Evolutionary conservation across 2,797 vertebrate genomes (phyloP).

Genomic region (Ctenosaura bakeri): DNA sequence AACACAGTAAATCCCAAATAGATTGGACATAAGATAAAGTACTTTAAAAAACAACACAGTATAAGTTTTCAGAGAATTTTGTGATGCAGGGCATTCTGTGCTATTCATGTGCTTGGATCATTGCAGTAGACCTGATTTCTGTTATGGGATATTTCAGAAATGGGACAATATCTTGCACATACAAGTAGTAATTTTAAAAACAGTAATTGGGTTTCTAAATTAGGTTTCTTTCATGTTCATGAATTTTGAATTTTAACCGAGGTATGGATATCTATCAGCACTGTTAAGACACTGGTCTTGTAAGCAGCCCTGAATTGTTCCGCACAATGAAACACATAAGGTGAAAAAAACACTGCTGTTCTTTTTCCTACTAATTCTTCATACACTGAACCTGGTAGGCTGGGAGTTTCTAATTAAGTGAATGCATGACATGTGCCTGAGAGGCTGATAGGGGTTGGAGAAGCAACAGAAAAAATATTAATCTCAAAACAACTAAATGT

Average conservation of each 20-base stretch:
- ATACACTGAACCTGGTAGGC: background rate
- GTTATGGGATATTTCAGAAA: background rate
- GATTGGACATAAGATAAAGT: background rate
- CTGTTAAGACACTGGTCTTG: background rate
- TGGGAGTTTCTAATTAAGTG: background rate
- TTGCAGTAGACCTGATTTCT: background rate
- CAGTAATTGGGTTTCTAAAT: background rate
- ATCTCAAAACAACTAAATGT: background rate
- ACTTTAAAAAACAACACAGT: background rate
- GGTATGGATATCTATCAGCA: too few species aligned
- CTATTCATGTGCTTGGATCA: background rate
- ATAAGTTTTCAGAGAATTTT: background rate
- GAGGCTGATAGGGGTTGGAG: too few species aligned
- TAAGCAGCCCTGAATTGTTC: background rate
- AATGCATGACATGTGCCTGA: background rate
- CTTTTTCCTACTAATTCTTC: background rate
- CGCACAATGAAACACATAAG: background rate
- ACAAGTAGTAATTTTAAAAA: background rate
- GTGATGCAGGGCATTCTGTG: background rate
- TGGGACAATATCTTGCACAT: background rate
- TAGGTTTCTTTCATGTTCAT: background rate
- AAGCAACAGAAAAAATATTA: background rate
- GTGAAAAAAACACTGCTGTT: too few species aligned
- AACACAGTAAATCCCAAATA: background rate
- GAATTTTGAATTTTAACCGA: too few species aligned